Base-by-base conservation (phyloP, 2,797 vertebrate genomes). In the Mormyrus hasselquistii region DNA sequence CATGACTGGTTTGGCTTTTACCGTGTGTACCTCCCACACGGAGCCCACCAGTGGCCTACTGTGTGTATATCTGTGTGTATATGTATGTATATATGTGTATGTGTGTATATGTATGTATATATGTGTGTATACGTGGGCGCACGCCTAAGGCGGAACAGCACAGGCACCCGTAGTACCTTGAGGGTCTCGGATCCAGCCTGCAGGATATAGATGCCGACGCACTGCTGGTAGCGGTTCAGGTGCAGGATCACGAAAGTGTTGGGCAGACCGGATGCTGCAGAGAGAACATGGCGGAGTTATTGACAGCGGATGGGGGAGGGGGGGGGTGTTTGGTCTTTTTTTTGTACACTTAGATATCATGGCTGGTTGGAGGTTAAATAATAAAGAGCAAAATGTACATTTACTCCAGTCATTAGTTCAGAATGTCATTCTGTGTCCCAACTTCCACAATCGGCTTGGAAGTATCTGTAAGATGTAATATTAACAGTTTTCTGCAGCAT, bases 241-340 rank as follows among this genome's bases (percentile, higher is more conserved):
- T 98, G 97, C 94, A 97, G 97, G 92, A 98, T 93, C 90, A 99
- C 95, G 92, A 99, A 98, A 89, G 97, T 95, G 90, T 97, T 96
- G 92, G 92, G 95, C 87, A 97, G 92, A 3, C 96, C 96, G 5
- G 96, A 96, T 1, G 95, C 97, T 99, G 92, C 55, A 90, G 93
- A 44, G 90, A 90, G 86, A 91, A 14, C 50, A 88, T 2, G 14
- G 55, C 1, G 1, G 53, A 1, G 19, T 59, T 83, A 38, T 53
- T 14, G 38, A 87, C 25, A 55, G 14, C 0, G 53, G 19, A 57
- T 25, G 10, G 25, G 16, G 7, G 16, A 14, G 9, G 22, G 12
- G 4, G 16, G 62, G 1, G 10, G 29, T 14, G 55, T 57, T 34
- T 79, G 38, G 38, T 50, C 19, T 84, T 79, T 38, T 38, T 7